phyloP scores from a whole-genome alignment of 2,113 vertebrate genomes.

The Eira barbara region DNA sequence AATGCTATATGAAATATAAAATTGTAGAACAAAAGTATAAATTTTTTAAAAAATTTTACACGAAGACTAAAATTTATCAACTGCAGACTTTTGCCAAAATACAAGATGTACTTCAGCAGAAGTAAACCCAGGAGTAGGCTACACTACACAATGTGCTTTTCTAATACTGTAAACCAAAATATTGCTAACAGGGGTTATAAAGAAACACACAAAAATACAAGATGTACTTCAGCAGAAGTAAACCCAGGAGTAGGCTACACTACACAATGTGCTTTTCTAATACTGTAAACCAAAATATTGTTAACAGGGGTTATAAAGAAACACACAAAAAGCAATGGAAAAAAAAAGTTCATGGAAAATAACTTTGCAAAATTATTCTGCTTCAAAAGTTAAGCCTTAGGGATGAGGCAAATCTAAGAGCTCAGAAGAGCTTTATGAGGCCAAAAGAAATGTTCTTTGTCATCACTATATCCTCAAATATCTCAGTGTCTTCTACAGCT shows the following conservation, averaged over 20 bases:
- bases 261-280: not conserved
- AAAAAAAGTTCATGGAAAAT: not conserved
- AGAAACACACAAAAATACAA: not conserved
- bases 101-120: not conserved
- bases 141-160: not conserved
- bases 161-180: not conserved
- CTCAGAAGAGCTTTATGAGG: not conserved
- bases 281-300: not conserved
- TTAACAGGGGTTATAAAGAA: not conserved
- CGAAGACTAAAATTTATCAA: not conserved
- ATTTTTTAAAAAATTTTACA: not conserved
- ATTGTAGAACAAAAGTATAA: not conserved
- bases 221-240: not conserved
- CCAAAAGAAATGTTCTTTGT: not conserved
- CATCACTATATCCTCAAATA: not conserved
- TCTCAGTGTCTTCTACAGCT: not conserved
- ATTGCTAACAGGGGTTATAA: not conserved
- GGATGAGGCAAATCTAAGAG: not conserved
- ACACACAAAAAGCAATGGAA: not conserved
- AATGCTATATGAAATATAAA: not conserved
- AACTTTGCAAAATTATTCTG: constrained; percentile 2
- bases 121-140: not conserved
- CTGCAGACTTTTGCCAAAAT: not conserved
- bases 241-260: not conserved
- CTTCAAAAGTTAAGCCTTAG: not conserved